Base-by-base conservation (phyloP, 53 echinoderm and acorn worm genomes). In the Hippasteria phrygiana region DNA sequence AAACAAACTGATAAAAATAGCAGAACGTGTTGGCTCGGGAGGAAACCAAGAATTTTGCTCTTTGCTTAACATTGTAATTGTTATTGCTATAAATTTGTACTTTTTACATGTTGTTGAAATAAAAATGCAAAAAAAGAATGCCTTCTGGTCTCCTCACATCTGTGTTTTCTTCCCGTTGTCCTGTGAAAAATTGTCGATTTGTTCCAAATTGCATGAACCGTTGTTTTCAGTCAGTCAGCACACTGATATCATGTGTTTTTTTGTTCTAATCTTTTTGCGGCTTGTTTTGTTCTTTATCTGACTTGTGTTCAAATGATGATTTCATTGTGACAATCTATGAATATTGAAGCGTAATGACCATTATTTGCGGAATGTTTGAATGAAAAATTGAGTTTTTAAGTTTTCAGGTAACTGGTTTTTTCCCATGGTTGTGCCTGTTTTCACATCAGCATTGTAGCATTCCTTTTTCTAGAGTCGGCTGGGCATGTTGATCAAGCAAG, bases 81-180 rank as follows among this genome's bases (percentile, higher is more conserved):
- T 90, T 90, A 90, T 75, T 73, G 90, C 90, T 90, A 90, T 73
- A 91, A 87, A 93, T 89, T 93, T 93, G 93, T 93, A 93, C 93
- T 93, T 93, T 93, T 93, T 92, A 92, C 92, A 92, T 92, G 92
- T 92, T 92, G 79, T 75, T 88, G 80, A 83, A 93, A 93, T 93
- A 93, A 93, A 91, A 89, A 84, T 65, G 88, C 89, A 70, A 71
- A 93, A 89, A 93, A 93, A 65, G n/a, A n/a, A 73, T 73, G 71
- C 39, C 33, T 66, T 27, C 22, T 42, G 54, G 79, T 70, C 47
- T 70, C 41, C 37, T 18, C 10, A 36, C 12, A 65, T 47, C 35
- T 47, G 35, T 66, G 35, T 45, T 72, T 77, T 77, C 18, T 26
- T 46, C 63, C 20, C 22, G 88, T 88, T 17, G 54, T 87, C 73